Base-by-base conservation (phyloP, 2,797 vertebrate species). In the Melanotaenia pygmaea region DNA sequence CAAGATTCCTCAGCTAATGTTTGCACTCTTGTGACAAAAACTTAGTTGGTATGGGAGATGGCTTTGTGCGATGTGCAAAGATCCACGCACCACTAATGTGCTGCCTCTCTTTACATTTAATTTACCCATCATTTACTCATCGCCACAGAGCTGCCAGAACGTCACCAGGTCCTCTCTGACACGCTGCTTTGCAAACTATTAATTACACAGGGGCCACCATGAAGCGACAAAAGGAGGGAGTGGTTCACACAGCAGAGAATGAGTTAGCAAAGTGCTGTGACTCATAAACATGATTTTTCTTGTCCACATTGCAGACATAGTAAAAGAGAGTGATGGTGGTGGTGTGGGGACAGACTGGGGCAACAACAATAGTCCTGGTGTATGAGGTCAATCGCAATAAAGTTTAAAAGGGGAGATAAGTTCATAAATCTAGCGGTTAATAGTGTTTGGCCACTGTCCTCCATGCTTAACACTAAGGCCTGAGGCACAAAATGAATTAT, bases 1-100 rank as follows among this genome's bases (percentile, higher is more conserved):
- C 40, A 75, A 91, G 40, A 93, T 92, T 91, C 91, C 83, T 61
- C 87, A 79, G 24, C 77, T 80, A 70, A 73, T 83, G 85, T 89
- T 90, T 30, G 45, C 91, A 82, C 72, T 32, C 13, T 45, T 30
- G 3, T 30, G 87, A 59, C 70, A 66, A 87, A 92, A 92, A 67
- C 90, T 61, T 67, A 79, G 69, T 74, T 43, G 64, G 54, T 57
- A 32, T 75, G 84, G 62, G 61, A 86, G 77, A 72, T 80, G 37
- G 32, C 45, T 74, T 65, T 16, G 9, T 20, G 26, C 24, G 0
- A 1, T 2, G 11, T 45, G 40, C 61, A 45, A n/a, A 12, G 16
- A 38, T 28, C 20, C 13, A 18, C 1, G 1, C 50, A 26, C 43
- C 56, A 13, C 13, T 61, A 26, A 37, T 45, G 24, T 5, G 22